Evolutionary conservation across 2,113 vertebrate species (phyloP).

Genomic region (Ailurus styani): DNA sequence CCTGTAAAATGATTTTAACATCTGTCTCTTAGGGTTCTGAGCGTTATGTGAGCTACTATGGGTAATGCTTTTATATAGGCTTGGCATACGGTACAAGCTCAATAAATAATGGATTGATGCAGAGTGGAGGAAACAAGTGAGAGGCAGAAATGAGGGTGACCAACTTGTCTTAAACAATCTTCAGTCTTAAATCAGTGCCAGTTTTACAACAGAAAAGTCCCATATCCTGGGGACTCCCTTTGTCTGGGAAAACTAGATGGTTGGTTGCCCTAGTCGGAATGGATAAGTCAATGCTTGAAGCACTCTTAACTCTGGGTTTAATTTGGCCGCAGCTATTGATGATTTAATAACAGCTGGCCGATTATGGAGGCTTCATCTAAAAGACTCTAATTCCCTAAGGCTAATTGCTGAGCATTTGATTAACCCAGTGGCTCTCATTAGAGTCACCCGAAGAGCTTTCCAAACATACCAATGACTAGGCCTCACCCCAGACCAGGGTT

Average conservation of each 20-base stretch:
- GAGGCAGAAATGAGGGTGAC: background rate
- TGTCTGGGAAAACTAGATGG: background rate
- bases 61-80: background rate
- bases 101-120: background rate
- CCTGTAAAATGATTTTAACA: background rate
- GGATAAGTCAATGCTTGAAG: background rate
- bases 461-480: background rate
- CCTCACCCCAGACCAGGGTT: background rate
- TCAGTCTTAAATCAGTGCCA: background rate
- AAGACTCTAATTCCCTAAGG: conserved; percentile 42
- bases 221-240: background rate
- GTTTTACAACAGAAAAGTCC: background rate
- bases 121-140: background rate
- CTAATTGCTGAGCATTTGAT: conserved; percentile 62
- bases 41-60: background rate
- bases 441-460: conserved; percentile 38
- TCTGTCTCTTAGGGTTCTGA: background rate
- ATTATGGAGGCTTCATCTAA: conserved; percentile 50
- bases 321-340: conserved; percentile 59
- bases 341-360: conserved; percentile 67
- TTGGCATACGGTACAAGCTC: background rate
- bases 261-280: background rate
- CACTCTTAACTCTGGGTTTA: conserved; percentile 18
- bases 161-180: background rate
- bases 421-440: conserved; percentile 44